Evolutionary conservation across 2,888 invertebrate genomes (phyloP).

Genomic region (Caenorhabditis parvicauda): DNA sequence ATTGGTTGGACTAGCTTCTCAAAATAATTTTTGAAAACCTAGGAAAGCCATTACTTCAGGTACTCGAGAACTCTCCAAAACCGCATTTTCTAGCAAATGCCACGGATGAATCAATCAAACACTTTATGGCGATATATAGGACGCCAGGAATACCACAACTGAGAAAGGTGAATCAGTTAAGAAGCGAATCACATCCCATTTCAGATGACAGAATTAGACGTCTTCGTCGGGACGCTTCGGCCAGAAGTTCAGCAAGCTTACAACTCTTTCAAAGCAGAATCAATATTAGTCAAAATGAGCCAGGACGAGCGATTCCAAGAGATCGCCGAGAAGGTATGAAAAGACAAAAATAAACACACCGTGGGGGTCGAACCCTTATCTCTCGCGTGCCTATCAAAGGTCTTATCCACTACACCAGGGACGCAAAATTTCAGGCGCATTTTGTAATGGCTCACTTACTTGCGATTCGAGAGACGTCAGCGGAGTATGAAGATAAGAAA

Average conservation of each 20-base stretch:
- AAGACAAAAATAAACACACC: too few species aligned
- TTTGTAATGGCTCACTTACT: constrained; percentile 42
- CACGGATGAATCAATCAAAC: constrained; percentile 38
- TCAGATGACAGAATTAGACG: constrained; percentile 42
- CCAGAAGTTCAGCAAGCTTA: constrained; percentile 43
- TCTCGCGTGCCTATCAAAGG: too few species aligned
- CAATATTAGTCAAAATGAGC: constrained; percentile 32
- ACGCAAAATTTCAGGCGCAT: constrained; percentile 41
- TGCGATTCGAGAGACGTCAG: constrained; percentile 26
- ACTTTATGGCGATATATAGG: constrained; percentile 46
- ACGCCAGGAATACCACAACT: constrained; percentile 34
- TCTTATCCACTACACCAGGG: too few species aligned
- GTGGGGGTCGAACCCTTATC: too few species aligned
- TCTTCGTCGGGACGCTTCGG: constrained; percentile 37
- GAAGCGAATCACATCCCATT: background rate
- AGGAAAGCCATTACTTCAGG: too few species aligned
- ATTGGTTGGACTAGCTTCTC: too few species aligned
- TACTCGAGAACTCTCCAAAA: too few species aligned
- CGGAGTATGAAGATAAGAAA: constrained; percentile 39
- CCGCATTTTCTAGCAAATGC: constrained; percentile 42
- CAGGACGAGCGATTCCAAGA: constrained; percentile 39
- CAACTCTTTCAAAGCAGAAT: constrained; percentile 36
- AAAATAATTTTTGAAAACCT: too few species aligned
- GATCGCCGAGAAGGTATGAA: constrained; percentile 34
- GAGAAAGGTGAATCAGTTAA: constrained; percentile 20